Evolutionary conservation across 2,797 vertebrate species (phyloP), one percentile per base, ranked within the genome.

Genomic region (Hippoglossus hippoglossus): DNA sequence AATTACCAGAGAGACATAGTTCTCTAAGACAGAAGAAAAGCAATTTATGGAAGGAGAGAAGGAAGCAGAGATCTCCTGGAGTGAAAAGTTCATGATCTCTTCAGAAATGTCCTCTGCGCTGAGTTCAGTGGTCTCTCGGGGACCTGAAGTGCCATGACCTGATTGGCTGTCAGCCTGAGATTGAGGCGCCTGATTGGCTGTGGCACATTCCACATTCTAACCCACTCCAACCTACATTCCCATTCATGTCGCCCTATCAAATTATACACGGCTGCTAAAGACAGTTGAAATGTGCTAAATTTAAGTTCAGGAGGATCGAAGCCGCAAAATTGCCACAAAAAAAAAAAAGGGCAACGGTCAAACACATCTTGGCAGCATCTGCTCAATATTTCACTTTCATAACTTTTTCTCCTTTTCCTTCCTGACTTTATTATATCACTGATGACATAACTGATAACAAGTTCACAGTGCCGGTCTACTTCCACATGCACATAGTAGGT

Each of bases 51-150:
- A 79, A 69, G 69, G 63, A 76, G 67, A 85, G 82, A 83, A 79
- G 53, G 87, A 87, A 87, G 79, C 77, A 55, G 75, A 82, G 85
- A 85, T 90, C 83, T 89, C 87, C 82, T 82, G 85, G 87, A 92
- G 86, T 87, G 91, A 93, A 92, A 91, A 91, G 92, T 93, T 93
- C 91, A 90, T 10, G 75, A 90, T 90, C 83, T 90, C 86, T 64
- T 89, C 79, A 86, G 67, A 90, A 90, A 87, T 73, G 87, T 92
- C 85, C 84, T 89, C 73, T 79, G 72, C 28, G 2, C 54, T 28
- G 79, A 92, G 89, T 92, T 93, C 85, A 90, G 58, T 39, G 54
- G 77, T 92, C 90, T 88, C 90, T 73, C 15, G 31, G 86, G 87
- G 83, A 75, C 74, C 61, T n/a, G 79, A 77, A 86, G 89, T 87